A percentile compares a stretch with the other conserved stretches of the same genome.
Conservation (phyloP, 1,140 invertebrate genomes). For the Cotesia vestalis region DNA sequence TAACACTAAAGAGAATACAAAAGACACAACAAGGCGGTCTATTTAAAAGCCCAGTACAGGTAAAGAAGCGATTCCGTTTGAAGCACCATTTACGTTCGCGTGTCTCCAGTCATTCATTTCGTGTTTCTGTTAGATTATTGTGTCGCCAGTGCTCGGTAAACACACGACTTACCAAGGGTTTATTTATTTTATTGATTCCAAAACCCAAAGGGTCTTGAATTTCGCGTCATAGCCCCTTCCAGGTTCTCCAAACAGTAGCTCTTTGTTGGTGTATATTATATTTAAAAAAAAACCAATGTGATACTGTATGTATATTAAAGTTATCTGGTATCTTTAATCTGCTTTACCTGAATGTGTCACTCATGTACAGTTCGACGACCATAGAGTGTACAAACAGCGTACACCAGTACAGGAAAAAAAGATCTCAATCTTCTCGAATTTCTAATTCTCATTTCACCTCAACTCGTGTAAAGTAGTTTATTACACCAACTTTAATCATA, state of each 20-base stretch:
- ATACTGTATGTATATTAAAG: not conserved
- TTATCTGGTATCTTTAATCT: conserved; percentile 36
- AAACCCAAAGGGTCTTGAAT: conserved; percentile 6
- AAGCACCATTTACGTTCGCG: conserved; percentile 32
- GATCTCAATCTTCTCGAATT: conserved; percentile 25
- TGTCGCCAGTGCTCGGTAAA: conserved; percentile 26
- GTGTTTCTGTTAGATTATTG: conserved; percentile 29
- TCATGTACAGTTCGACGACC: conserved; percentile 26
- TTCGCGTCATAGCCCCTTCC: conserved; percentile 11
- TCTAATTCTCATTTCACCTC: conserved; percentile 28
- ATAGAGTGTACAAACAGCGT: not conserved
- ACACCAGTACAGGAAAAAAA: not conserved
- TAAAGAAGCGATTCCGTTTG: conserved; percentile 32
- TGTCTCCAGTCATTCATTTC: conserved; percentile 34
- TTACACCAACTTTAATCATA: not conserved
- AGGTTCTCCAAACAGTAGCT: not conserved
- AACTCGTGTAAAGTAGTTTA: not conserved
- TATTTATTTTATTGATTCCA: conserved; percentile 39
- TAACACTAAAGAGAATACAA: conserved; percentile 10
- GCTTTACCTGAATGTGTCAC: conserved; percentile 18
- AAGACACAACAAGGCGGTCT: conserved; percentile 5
- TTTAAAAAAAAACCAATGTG: too few species aligned
- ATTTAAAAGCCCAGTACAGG: conserved; percentile 13
- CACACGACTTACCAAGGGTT: conserved; percentile 12
- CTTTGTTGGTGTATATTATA: too few species aligned